Percentiles rank a stretch among this genome's conserved stretches.
phyloP scores from a whole-genome alignment of 2,797 vertebrate genomes.

The Melanogrammus aeglefinus region DNA sequence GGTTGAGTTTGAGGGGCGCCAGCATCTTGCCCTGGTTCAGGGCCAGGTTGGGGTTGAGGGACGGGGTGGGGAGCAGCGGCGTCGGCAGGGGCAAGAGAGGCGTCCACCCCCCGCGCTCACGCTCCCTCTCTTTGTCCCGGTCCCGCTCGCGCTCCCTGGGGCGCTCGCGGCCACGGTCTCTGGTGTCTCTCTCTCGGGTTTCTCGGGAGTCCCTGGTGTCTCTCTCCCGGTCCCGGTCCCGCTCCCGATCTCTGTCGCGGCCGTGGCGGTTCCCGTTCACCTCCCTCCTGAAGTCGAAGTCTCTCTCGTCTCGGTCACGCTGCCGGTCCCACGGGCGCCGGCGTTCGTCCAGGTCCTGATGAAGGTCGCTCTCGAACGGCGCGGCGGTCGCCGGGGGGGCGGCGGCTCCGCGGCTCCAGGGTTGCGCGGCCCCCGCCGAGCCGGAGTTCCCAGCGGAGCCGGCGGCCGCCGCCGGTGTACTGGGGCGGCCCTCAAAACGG shows the following conservation, averaged over 20 bases:
- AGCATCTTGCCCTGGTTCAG: slow-evolving; percentile 64
- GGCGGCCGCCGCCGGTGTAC: slow-evolving; percentile 31
- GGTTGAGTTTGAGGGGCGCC: slow-evolving; percentile 60
- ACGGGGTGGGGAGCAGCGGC: slow-evolving; percentile 68
- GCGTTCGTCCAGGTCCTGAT: slow-evolving; percentile 96
- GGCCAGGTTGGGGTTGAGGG: slow-evolving; percentile 62
- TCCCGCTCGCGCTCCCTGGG: slow-evolving; percentile 64
- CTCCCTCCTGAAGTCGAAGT: slow-evolving; percentile 94
- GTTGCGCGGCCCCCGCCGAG: slow-evolving; percentile 40
- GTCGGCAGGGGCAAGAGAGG: slow-evolving; percentile 74
- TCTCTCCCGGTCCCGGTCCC: slow-evolving; percentile 47
- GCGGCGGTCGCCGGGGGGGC: slow-evolving; percentile 25
- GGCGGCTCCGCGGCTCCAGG: slow-evolving; percentile 59
- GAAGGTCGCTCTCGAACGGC: slow-evolving; percentile 82
- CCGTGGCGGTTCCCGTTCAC: slow-evolving; percentile 90
- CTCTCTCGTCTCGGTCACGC: slow-evolving; percentile 93
- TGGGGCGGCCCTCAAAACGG: slow-evolving; percentile 87
- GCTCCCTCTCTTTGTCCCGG: slow-evolving; percentile 66
- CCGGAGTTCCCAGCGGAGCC: slow-evolving; percentile 39
- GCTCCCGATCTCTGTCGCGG: slow-evolving; percentile 83
- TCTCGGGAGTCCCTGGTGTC: slow-evolving; percentile 5
- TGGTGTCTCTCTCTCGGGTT: slow-evolving; percentile 22
- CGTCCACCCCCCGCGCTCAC: slow-evolving; percentile 67
- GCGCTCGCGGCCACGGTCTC: slow-evolving; percentile 64
- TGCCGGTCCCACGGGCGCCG: slow-evolving; percentile 95